Percentiles rank a stretch among this genome's conserved stretches.
Conservation (phyloP, 2,113 vertebrate species). For the Pandion haliaetus region DNA sequence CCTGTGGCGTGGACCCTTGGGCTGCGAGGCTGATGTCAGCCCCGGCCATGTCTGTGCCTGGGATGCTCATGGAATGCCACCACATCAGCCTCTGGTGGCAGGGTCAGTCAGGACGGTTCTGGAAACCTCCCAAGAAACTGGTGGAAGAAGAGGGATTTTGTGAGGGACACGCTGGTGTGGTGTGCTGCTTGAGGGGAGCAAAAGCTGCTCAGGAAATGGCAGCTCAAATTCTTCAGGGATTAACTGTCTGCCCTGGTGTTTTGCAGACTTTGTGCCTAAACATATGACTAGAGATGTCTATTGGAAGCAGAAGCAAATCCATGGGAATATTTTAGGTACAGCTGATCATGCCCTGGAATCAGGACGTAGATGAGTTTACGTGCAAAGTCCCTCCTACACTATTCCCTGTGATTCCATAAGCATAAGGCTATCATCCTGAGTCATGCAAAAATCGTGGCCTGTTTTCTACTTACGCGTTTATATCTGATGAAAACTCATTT, state of each 20-base stretch:
- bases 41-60: accelerated
- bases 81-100: not conserved
- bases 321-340: not conserved
- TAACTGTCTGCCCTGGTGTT: not conserved
- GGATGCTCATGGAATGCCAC: not conserved
- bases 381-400: not conserved
- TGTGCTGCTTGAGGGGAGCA: not conserved
- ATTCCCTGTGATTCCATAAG: not conserved
- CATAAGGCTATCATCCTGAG: not conserved
- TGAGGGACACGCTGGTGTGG: accelerated
- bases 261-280: not conserved
- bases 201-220: not conserved
- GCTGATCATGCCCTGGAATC: not conserved
- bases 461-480: not conserved
- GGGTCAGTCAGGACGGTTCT: not conserved
- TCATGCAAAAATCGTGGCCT: not conserved
- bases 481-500: not conserved
- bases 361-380: not conserved
- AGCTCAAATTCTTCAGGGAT: not conserved
- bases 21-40: not conserved
- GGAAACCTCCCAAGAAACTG: not conserved
- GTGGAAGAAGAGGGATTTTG: not conserved
- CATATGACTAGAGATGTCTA: accelerated
- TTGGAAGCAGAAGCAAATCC: not conserved
- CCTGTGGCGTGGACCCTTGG: accelerated